phyloP scores from a whole-genome alignment of 2,797 vertebrate species.

The Myripristis murdjan region DNA sequence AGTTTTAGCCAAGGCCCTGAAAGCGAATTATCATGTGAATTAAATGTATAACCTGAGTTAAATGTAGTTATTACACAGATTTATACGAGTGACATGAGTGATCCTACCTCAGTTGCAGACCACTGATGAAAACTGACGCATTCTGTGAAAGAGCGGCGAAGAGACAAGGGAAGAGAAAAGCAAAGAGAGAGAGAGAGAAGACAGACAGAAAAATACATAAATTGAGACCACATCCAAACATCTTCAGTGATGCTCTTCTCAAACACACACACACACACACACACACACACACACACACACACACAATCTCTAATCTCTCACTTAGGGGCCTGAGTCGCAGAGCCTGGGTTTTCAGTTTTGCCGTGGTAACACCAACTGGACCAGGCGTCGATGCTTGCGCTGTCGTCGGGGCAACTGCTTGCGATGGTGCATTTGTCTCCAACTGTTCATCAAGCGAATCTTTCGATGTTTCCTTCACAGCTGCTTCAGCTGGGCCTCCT shows the following conservation, averaged over 20 bases:
- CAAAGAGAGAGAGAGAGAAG: no score
- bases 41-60: no score
- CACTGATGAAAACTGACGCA: background rate
- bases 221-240: no score
- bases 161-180: background rate
- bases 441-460: background rate
- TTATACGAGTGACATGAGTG: background rate
- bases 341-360: background rate
- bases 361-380: fast-evolving
- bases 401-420: background rate
- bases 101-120: constrained; percentile 35
- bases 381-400: fast-evolving
- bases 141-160: constrained; percentile 10
- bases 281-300: no score
- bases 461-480: background rate
- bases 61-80: background rate
- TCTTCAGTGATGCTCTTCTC: no score
- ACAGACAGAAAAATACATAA: no score
- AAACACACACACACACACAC: no score
- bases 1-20: no score
- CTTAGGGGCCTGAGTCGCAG: no score
- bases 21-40: no score
- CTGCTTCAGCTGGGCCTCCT: background rate
- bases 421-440: background rate
- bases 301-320: no score